Base-by-base conservation (phyloP, 2,113 vertebrate species). In the Spermophilus dauricus region DNA sequence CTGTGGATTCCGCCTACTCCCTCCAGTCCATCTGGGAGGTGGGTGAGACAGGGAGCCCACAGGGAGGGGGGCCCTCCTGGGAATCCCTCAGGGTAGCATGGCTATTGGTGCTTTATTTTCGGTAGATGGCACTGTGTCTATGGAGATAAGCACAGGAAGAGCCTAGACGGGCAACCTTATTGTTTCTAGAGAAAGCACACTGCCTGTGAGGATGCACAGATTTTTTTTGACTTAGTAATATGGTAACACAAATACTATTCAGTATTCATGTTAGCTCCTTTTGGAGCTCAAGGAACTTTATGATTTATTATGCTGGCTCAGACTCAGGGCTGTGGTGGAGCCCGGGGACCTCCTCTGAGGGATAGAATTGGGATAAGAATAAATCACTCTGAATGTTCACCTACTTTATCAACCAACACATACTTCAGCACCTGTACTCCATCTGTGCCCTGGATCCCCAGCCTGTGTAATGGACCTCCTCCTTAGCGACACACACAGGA, bases 91-190 rank as follows among this genome's bases (percentile, higher is more conserved):
- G 95, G 89, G 87, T 90, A 88, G 61, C 89, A n/a, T 90, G 86
- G 93, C 89, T 96, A 82, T 91, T 63, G 95, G 96, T 97, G 76
- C 81, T 92, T 89, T 96, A 85, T 96, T 97, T 97, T 98, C 98
- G 95, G 96, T 98, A 98, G 98, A 95, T 97, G 98, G 98, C 97
- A 98, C 96, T 98, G 91, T 97, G 86, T 98, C 97, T 97, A 86
- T 80, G 97, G 91, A 82, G 96, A 97, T 95, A 95, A 97, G 72
- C 39, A 86, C 83, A 56, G 70, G 83, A 65, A 81, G 67, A 84
- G 26, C 93, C 24, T 61, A 81, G 63, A 87, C 90, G 48, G 76
- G 61, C 97, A 85, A 90, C 92, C 22, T 84, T 80, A 95, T 94
- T 97, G 95, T 95, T 95, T 87, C 95, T 94, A 73, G 89, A 97